These are phyloP conservation scores for Macrophya annulata DNA, from an alignment of 2,888 invertebrate genomes.

Conservation along the genomic window DNA sequence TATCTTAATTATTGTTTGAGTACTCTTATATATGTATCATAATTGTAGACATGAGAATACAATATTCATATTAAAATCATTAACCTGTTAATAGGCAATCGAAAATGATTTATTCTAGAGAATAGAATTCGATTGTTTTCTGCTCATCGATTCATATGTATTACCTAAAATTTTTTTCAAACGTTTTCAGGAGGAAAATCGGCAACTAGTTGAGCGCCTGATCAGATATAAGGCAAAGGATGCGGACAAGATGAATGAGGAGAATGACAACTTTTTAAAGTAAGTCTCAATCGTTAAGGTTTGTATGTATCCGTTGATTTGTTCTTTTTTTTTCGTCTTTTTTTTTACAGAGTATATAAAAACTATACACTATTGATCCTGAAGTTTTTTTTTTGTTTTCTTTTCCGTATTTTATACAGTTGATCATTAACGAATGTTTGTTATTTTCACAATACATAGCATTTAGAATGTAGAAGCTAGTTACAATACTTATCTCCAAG, in stretches of 20 bases:
- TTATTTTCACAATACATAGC: not conserved
- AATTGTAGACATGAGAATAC: not conserved
- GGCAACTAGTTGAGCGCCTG: conserved; percentile 91
- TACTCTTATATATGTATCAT: not conserved
- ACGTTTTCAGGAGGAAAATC: conserved; percentile 91
- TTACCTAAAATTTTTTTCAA: not conserved
- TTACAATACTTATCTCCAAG: not conserved
- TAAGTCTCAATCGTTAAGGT: conserved; percentile 80
- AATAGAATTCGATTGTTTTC: not conserved
- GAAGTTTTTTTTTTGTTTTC: not conserved
- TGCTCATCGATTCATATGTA: too few relatives aligned
- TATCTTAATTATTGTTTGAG: not conserved
- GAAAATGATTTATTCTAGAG: not conserved
- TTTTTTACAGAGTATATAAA: not conserved
- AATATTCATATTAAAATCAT: not conserved
- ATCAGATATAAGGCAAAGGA: conserved; percentile 96
- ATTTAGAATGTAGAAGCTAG: not conserved
- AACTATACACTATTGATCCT: not conserved
- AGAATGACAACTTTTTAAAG: conserved; percentile 96
- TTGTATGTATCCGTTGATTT: conserved; percentile 40
- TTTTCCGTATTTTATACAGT: not conserved
- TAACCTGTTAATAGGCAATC: not conserved
- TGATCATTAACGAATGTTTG: not conserved
- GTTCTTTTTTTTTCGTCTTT: not conserved
- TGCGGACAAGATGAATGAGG: conserved; percentile 97